phyloP scores from a whole-genome alignment of 2,797 vertebrate genomes.

The Mus minutoides region DNA sequence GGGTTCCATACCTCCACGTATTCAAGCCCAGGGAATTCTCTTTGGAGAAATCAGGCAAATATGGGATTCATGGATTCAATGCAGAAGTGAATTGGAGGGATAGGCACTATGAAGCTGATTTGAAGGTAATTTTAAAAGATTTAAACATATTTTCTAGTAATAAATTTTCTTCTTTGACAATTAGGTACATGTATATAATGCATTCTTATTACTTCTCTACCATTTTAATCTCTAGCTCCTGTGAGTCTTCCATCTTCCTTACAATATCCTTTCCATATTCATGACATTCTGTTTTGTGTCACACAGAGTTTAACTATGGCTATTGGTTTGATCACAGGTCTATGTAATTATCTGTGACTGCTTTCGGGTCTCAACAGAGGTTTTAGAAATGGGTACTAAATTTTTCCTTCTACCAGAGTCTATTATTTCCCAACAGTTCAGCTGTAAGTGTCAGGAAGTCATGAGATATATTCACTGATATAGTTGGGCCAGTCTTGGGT shows the following conservation, averaged over 20 bases:
- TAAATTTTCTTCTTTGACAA: not conserved
- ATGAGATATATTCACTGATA: not conserved
- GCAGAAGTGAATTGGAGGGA: not conserved
- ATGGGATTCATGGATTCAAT: not conserved
- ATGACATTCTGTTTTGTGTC: not conserved
- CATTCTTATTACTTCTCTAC: not conserved
- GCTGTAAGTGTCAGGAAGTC: not conserved
- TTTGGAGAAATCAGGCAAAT: not conserved
- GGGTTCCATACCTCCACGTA: not conserved
- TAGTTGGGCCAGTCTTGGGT: too few relatives aligned
- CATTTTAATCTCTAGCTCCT: not conserved
- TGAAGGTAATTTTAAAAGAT: not conserved
- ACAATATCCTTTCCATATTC: not conserved
- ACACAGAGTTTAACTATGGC: not conserved
- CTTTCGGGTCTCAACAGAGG: not conserved
- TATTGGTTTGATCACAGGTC: not conserved
- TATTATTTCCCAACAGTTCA: not conserved
- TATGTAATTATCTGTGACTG: not conserved
- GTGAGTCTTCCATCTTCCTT: not conserved
- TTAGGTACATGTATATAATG: not conserved
- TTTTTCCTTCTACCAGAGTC: not conserved
- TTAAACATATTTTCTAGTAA: not conserved
- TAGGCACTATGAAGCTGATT: not conserved
- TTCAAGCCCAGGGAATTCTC: not conserved
- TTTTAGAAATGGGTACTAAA: not conserved